Conservation (phyloP, 2,888 invertebrate genomes). For the Meta bourneti region DNA sequence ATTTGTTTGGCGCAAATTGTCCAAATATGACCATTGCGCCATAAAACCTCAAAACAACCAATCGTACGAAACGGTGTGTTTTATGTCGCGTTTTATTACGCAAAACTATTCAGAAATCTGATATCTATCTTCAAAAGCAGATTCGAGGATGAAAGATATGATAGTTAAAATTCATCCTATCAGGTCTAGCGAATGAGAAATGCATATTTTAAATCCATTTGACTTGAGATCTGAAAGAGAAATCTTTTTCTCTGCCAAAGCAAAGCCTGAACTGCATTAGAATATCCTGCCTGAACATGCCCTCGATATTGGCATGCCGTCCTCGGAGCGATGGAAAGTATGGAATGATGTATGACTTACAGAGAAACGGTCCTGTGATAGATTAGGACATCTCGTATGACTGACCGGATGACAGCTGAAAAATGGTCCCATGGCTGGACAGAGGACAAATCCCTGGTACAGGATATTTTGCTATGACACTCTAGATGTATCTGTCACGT, state of each 20-base stretch:
- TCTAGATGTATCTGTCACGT: slow-evolving; percentile 70
- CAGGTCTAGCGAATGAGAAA: too few relatives aligned
- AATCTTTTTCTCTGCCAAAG: neutral
- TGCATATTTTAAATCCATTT: neutral
- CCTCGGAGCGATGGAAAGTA: neutral
- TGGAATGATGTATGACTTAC: neutral
- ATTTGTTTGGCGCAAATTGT: too few relatives aligned
- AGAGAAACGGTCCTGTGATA: slow-evolving; percentile 56
- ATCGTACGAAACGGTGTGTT: too few relatives aligned
- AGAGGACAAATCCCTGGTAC: slow-evolving; percentile 66
- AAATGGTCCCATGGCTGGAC: slow-evolving; percentile 69
- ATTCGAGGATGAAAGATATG: too few relatives aligned
- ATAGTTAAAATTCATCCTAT: too few relatives aligned
- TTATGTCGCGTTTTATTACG: too few relatives aligned
- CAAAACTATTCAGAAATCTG: too few relatives aligned
- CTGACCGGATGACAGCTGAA: slow-evolving; percentile 71
- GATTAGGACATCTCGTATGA: slow-evolving; percentile 69
- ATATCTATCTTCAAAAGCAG: too few relatives aligned
- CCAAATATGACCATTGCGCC: too few relatives aligned
- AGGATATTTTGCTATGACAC: slow-evolving; percentile 73
- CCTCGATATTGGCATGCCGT: neutral
- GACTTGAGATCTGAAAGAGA: neutral
- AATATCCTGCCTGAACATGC: neutral
- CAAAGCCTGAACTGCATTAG: neutral
- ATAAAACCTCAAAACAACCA: too few relatives aligned